Percentiles rank a stretch among this genome's conserved stretches.
phyloP scores from a whole-genome alignment of 2,888 invertebrate genomes.

The Dendrolimus pini region DNA sequence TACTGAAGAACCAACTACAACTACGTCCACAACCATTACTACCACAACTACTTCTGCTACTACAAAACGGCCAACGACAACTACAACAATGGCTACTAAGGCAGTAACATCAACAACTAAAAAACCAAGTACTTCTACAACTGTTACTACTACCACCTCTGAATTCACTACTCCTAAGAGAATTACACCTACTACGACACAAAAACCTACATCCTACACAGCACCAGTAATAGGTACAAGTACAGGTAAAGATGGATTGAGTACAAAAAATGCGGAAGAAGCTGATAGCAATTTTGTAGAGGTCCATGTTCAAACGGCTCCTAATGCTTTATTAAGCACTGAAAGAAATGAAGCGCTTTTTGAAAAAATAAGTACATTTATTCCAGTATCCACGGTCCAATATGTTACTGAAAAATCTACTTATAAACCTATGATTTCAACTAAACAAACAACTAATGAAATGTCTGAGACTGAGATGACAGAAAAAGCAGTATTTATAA shows the following conservation, averaged over 20 bases:
- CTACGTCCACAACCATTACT: constrained; percentile 11
- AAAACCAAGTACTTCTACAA: constrained; percentile 10
- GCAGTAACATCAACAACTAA: constrained; percentile 16
- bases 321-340: constrained; percentile 23
- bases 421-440: constrained; percentile 21
- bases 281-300: background rate
- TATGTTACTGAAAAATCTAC: constrained; percentile 44
- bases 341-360: constrained; percentile 32
- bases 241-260: background rate
- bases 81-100: constrained; percentile 12
- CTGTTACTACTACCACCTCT: background rate
- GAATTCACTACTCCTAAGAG: constrained; percentile 12
- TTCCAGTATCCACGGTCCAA: constrained; percentile 45
- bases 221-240: too few relatives aligned
- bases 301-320: constrained; percentile 17
- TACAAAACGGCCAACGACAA: constrained; percentile 5
- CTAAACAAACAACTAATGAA: constrained; percentile 9
- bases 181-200: constrained; percentile 10
- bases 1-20: constrained; percentile 15
- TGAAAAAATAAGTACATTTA: constrained; percentile 50
- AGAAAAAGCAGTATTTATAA: constrained; percentile 6
- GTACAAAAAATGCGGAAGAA: background rate
- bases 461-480: background rate
- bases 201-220: background rate
- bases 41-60: constrained; percentile 1